A percentile compares a stretch with the other conserved stretches of the same genome.
These are phyloP conservation scores for Oceanites oceanicus DNA, from an alignment of 2,113 vertebrate species.

Conservation along the genomic window DNA sequence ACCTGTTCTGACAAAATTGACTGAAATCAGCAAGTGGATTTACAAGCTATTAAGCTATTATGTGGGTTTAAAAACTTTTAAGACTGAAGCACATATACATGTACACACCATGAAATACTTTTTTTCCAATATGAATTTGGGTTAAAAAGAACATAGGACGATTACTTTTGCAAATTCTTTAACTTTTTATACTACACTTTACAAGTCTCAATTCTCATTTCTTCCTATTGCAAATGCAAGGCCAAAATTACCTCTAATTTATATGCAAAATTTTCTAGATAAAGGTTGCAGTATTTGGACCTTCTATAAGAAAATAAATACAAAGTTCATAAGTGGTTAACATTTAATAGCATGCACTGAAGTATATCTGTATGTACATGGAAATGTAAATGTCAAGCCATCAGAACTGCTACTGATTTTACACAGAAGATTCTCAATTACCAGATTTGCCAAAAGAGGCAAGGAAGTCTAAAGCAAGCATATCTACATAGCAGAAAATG, in stretches of 20 bases:
- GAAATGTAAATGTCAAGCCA: not conserved
- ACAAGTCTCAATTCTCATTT: not conserved
- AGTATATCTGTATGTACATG: not conserved
- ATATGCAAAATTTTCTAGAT: not conserved
- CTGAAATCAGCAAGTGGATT: not conserved
- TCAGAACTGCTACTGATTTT: not conserved
- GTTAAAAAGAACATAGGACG: not conserved
- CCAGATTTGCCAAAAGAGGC: not conserved
- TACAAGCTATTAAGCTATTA: not conserved
- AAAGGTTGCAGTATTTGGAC: rapidly evolving
- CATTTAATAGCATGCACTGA: not conserved
- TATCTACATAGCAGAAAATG: not conserved
- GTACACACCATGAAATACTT: not conserved
- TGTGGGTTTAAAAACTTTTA: not conserved
- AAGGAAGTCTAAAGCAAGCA: not conserved
- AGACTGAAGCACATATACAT: not conserved
- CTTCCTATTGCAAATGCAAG: not conserved
- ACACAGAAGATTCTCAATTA: not conserved
- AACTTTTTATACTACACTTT: not conserved
- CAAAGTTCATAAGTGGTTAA: not conserved
- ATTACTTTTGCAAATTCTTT: not conserved
- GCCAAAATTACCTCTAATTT: not conserved
- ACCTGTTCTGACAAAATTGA: not conserved
- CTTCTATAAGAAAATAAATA: not conserved
- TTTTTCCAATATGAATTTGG: not conserved